Conservation (phyloP, 2,888 invertebrate genomes). For the Carpatolechia fugitivella region DNA sequence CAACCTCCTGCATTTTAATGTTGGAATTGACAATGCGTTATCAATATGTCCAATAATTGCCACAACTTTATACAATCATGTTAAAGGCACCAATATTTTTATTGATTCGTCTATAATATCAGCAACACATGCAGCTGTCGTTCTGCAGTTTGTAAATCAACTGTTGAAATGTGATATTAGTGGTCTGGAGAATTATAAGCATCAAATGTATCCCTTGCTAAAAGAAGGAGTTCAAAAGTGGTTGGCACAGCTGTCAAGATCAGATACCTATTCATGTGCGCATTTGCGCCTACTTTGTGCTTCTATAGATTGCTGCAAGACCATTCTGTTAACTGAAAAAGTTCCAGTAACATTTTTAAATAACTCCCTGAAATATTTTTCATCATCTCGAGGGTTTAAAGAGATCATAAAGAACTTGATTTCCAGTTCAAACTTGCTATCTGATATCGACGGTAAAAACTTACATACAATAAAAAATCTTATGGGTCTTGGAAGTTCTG, state of each 20-base stretch:
- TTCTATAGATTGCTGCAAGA: slow-evolving; percentile 58
- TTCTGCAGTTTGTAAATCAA: slow-evolving; percentile 67
- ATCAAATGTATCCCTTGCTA: slow-evolving; percentile 59
- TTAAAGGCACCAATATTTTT: slow-evolving; percentile 75
- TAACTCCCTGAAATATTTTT: slow-evolving; percentile 48
- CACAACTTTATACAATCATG: slow-evolving; percentile 78
- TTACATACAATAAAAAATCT: slow-evolving; percentile 57
- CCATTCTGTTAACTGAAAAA: slow-evolving; percentile 48
- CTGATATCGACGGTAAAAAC: slow-evolving; percentile 53
- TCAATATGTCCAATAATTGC: slow-evolving; percentile 77
- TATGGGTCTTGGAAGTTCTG: slow-evolving; percentile 49
- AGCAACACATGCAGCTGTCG: slow-evolving; percentile 78
- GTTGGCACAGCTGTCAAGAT: slow-evolving; percentile 59
- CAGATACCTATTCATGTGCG: slow-evolving; percentile 64
- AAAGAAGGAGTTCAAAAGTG: slow-evolving; percentile 71
- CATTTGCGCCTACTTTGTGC: slow-evolving; percentile 62
- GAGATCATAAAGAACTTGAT: slow-evolving; percentile 57
- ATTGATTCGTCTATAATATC: slow-evolving; percentile 67
- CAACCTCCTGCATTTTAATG: slow-evolving; percentile 74
- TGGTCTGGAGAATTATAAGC: slow-evolving; percentile 45
- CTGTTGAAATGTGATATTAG: slow-evolving; percentile 42
- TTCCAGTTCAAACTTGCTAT: slow-evolving; percentile 63
- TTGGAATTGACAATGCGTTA: slow-evolving; percentile 66
- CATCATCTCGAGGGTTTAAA: slow-evolving; percentile 67
- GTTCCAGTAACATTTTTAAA: slow-evolving; percentile 49